A percentile compares a stretch with the other conserved stretches of the same genome.
Evolutionary conservation across 2,113 vertebrate species (phyloP).

Genomic region (Paralichthys olivaceus): DNA sequence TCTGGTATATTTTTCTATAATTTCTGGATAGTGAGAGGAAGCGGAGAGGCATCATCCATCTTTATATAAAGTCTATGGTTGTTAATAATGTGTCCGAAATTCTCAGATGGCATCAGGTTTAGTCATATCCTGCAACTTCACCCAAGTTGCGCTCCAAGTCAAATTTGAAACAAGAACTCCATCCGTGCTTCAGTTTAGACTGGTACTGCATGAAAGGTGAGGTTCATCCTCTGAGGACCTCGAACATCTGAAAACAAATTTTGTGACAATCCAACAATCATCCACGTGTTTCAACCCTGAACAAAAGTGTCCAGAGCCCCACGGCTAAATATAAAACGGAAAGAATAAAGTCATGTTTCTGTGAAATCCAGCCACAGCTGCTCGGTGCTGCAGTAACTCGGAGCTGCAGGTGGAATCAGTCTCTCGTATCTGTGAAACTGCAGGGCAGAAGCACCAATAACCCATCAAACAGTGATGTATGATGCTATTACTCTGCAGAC

Average conservation of each 20-base stretch:
- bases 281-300: background rate
- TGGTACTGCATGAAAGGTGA: background rate
- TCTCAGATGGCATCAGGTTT: background rate
- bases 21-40: too few species aligned
- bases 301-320: background rate
- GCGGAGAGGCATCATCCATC: too few species aligned
- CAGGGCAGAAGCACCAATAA: constrained; percentile 63
- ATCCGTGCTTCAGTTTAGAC: background rate
- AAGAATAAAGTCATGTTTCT: constrained; percentile 21
- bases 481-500: constrained; percentile 65
- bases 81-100: background rate
- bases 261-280: background rate
- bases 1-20: too few species aligned
- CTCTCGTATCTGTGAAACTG: constrained; percentile 50
- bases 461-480: constrained; percentile 63
- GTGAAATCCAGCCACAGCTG: constrained; percentile 44
- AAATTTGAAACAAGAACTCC: background rate
- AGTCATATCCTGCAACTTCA: background rate
- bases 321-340: constrained; percentile 15
- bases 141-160: background rate
- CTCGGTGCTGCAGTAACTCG: constrained; percentile 24
- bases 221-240: constrained; percentile 3
- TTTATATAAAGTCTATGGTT: too few species aligned
- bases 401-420: constrained; percentile 66
- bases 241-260: background rate